Evolutionary conservation across 1,140 invertebrate genomes (phyloP).

Genomic region (Leptinotarsa texana): DNA sequence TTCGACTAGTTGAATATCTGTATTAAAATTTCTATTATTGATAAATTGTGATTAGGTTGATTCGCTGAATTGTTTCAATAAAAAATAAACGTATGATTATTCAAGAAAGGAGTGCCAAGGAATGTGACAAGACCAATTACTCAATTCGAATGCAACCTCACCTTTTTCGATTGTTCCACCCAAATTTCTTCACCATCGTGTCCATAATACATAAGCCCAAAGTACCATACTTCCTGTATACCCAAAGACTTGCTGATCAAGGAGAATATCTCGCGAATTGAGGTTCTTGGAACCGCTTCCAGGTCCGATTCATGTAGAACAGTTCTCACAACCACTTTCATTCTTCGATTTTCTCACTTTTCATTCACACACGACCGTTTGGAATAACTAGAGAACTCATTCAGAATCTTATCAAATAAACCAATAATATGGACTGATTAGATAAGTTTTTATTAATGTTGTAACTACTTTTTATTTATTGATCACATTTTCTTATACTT

Average conservation of each 20-base stretch:
- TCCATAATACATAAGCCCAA: slow-evolving; percentile 51
- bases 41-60: too few species aligned
- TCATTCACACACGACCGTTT: neutral
- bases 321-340: slow-evolving; percentile 45
- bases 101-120: too few species aligned
- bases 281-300: slow-evolving; percentile 42
- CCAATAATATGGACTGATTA: slow-evolving; percentile 11
- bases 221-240: slow-evolving; percentile 53
- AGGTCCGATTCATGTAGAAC: slow-evolving; percentile 47
- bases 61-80: too few species aligned
- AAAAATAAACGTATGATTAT: too few species aligned
- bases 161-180: slow-evolving; percentile 54
- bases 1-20: too few species aligned
- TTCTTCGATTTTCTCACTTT: slow-evolving; percentile 28
- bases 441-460: slow-evolving; percentile 5
- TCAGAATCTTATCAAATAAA: slow-evolving; percentile 15
- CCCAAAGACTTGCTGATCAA: slow-evolving; percentile 50
- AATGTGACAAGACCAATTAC: too few species aligned
- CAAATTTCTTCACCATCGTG: slow-evolving; percentile 48
- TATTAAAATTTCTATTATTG: too few species aligned
- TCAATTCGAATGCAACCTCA: slow-evolving; percentile 18
- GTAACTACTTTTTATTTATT: neutral
- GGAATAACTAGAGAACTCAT: neutral
- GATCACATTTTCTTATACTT: neutral
- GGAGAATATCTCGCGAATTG: slow-evolving; percentile 48